phyloP scores from a whole-genome alignment of 2,888 invertebrate species.

The Apantesis nais region DNA sequence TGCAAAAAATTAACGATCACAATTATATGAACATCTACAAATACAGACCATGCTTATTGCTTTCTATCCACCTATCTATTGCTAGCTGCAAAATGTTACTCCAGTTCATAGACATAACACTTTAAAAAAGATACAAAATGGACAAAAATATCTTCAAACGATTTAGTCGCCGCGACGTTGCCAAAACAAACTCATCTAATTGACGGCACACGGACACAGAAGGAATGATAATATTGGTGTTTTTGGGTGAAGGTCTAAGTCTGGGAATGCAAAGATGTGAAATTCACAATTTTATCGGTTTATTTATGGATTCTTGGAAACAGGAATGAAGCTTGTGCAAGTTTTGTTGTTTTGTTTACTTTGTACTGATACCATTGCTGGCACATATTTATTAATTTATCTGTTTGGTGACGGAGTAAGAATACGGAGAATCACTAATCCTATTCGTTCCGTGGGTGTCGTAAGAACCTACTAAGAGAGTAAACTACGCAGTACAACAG shows the following conservation, averaged over 20 bases:
- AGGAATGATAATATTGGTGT: slow-evolving; percentile 28
- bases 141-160: slow-evolving; percentile 34
- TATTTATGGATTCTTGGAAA: neutral
- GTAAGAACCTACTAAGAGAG: too few species aligned
- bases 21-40: neutral
- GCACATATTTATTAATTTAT: neutral
- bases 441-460: too few species aligned
- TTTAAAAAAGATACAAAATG: slow-evolving; percentile 2
- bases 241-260: slow-evolving; percentile 42
- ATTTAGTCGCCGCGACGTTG: slow-evolving; percentile 14
- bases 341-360: neutral
- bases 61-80: neutral
- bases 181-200: slow-evolving; percentile 43
- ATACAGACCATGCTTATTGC: too few species aligned
- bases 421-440: too few species aligned
- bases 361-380: neutral
- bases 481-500: too few species aligned
- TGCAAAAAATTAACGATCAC: neutral
- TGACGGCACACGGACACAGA: slow-evolving; percentile 31
- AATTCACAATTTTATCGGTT: neutral
- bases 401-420: too few species aligned
- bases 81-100: neutral
- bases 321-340: neutral
- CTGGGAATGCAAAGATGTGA: slow-evolving; percentile 13
- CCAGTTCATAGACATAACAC: neutral